Conservation (phyloP, 2,113 vertebrate species). For the Apeltes quadracus region DNA sequence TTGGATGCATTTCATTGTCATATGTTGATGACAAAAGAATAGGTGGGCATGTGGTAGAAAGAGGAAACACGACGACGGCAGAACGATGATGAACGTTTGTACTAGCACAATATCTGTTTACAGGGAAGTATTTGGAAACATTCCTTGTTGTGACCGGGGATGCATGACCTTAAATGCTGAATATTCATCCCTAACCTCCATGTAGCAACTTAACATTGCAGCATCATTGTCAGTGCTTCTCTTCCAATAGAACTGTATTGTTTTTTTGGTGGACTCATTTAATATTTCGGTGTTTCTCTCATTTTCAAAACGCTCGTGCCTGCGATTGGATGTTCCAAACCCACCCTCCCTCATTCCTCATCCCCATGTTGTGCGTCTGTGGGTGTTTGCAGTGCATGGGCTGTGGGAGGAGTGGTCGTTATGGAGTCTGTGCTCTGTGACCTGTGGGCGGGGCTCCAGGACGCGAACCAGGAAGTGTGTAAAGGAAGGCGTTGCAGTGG, state of each 20-base stretch:
- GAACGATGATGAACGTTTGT: conserved; percentile 7
- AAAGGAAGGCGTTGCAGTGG: conserved; percentile 81
- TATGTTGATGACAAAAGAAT: conserved; percentile 27
- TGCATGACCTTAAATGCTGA: conserved; percentile 59
- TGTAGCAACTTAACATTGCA: conserved; percentile 20
- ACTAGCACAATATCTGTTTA: conserved; percentile 1
- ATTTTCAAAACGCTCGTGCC: conserved; percentile 60
- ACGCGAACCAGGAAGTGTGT: conserved; percentile 89
- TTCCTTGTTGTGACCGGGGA: conserved; percentile 36
- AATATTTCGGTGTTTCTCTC: conserved; percentile 66
- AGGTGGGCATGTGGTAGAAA: conserved; percentile 1
- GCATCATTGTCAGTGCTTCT: conserved; percentile 32
- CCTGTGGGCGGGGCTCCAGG: conserved; percentile 93
- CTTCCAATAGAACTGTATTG: conserved; percentile 39
- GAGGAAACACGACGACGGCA: not conserved
- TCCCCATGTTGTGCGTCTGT: conserved; percentile 55
- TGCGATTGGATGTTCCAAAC: conserved; percentile 45
- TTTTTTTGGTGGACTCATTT: conserved; percentile 49
- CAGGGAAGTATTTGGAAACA: conserved; percentile 29
- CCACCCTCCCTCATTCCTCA: conserved; percentile 56
- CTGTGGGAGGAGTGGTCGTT: conserved; percentile 93
- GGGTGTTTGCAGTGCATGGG: conserved; percentile 89
- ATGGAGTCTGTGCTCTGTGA: conserved; percentile 96
- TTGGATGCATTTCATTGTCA: conserved; percentile 28
- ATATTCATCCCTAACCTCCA: conserved; percentile 57